Conservation (phyloP, 2,113 vertebrate genomes). For the Mormyrus iriodes region DNA sequence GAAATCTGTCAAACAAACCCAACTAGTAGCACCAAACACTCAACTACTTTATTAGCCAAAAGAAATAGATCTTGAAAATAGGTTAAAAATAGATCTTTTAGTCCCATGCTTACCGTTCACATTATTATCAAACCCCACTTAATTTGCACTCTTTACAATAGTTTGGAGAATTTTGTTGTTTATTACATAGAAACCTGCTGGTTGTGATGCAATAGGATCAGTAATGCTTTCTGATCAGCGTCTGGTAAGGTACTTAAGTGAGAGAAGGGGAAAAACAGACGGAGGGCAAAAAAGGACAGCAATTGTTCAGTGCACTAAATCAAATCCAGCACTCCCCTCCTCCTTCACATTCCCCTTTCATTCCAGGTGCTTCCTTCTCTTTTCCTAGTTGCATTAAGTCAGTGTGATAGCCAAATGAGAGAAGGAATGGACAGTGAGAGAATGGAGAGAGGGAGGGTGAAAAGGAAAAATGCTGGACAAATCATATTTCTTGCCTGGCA, state of each 20-base stretch:
- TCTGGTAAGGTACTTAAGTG: background rate
- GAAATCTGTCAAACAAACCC: background rate
- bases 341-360: background rate
- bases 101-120: background rate
- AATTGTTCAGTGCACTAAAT: background rate
- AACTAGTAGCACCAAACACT: background rate
- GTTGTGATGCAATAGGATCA: background rate
- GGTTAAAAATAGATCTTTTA: background rate
- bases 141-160: background rate
- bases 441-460: background rate
- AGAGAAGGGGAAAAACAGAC: background rate
- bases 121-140: background rate
- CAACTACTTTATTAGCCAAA: background rate
- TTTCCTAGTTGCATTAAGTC: background rate
- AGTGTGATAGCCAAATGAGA: background rate
- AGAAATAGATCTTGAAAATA: background rate
- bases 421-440: background rate
- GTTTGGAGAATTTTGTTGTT: background rate
- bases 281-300: background rate
- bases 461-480: slow-evolving; percentile 22
- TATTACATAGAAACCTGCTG: background rate
- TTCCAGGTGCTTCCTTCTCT: slow-evolving; percentile 6
- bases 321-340: background rate
- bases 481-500: slow-evolving; percentile 28
- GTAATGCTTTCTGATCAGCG: background rate